Conservation (phyloP, 2,113 vertebrate genomes). For the Kobus ellipsiprymnus region DNA sequence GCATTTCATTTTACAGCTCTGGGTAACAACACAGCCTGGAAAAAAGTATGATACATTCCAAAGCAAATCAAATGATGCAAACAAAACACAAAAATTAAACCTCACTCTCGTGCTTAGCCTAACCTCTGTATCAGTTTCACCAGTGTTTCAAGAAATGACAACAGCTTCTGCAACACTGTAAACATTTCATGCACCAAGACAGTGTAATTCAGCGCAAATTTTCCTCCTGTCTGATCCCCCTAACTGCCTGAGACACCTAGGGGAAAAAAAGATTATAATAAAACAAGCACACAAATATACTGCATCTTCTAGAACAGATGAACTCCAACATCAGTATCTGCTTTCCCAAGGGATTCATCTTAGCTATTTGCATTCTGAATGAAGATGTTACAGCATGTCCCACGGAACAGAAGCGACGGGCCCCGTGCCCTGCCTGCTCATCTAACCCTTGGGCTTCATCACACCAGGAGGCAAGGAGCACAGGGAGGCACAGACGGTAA, state of each 20-base stretch:
- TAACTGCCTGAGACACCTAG: not conserved
- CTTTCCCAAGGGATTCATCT: not conserved
- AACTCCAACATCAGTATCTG: not conserved
- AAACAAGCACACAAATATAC: not conserved
- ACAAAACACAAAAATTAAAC: not conserved
- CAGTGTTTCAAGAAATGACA: not conserved
- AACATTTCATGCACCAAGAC: too few relatives aligned
- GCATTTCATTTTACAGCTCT: not conserved
- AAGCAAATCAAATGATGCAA: not conserved
- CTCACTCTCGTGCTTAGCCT: not conserved
- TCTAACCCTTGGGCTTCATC: not conserved
- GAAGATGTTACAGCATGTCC: not conserved
- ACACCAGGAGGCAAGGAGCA: not conserved
- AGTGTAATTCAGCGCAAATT: not conserved
- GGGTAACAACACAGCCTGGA: too few relatives aligned
- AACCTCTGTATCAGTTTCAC: not conserved
- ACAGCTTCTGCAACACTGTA: not conserved
- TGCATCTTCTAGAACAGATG: not conserved
- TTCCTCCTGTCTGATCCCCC: not conserved
- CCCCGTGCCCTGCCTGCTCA: not conserved
- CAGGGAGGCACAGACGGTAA: not conserved
- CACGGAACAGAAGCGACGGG: not conserved
- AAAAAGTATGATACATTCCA: not conserved
- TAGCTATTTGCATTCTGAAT: not conserved
- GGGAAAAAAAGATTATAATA: not conserved